Evolutionary conservation across 1,140 invertebrate genomes (phyloP), one percentile per base, ranked within the genome.

Genomic region (Rhyzopertha dominica): DNA sequence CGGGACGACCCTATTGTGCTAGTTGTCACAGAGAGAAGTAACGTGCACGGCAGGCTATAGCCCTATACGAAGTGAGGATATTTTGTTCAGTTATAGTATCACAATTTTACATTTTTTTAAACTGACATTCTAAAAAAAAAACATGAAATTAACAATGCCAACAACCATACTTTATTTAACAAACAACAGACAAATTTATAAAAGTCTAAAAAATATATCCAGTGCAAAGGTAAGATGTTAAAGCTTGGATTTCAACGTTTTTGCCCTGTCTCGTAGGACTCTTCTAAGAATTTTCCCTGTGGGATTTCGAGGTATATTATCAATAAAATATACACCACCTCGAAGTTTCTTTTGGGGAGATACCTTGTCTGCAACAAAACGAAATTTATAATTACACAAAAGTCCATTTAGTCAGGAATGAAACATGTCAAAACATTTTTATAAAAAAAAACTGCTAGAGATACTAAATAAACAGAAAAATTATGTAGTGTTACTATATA

Each of bases 211-310:
- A 26, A 26, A 7, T 26, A 8, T 26, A 26, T 26, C n/a, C n/a
- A 26, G 7, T 26, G 7, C n/a, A 7, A 26, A n/a, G n/a, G n/a
- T n/a, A 8, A 26, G n/a, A 26, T 26, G n/a, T 26, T 7, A 8
- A 26, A 26, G 7, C 7, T 26, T 26, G 7, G 7, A 26, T n/a
- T 26, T 7, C 24, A 26, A 7, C 24, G 7, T 8, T 26, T 31
- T 14, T 16, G 37, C 5, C 5, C 25, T 18, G 8, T 41, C 30
- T 10, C 45, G 37, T 34, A 47, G 23, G 16, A 32, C 63, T 49
- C 72, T 72, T 49, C 83, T 74, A 42, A 88, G 63, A 50, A 87
- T 85, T 71, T 88, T 88, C 17, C 85, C 85, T 0, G 80, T 71
- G 0, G 78, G 59, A 54, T 74, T 82, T 63, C 84, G 85, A 7